phyloP scores from a whole-genome alignment of 2,113 vertebrate genomes.

The Vanacampus margaritifer region DNA sequence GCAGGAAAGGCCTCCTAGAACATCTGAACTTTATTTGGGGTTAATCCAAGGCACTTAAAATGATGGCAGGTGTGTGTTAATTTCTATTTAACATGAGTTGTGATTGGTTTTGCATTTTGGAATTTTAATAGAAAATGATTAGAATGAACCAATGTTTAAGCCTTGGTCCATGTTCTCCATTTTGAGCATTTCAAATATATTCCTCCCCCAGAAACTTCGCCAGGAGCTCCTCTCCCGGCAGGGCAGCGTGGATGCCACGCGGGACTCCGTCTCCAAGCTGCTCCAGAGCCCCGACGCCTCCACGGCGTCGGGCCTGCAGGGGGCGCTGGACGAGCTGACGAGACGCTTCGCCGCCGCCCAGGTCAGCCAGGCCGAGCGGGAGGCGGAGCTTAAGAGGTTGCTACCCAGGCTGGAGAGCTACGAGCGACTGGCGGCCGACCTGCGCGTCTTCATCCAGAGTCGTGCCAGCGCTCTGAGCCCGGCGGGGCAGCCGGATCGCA shows the following conservation, averaged over 20 bases:
- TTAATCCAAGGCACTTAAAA: too few relatives aligned
- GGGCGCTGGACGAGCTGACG: slow-evolving; percentile 74
- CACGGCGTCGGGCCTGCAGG: slow-evolving; percentile 79
- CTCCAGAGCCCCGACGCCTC: slow-evolving; percentile 79
- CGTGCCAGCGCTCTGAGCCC: slow-evolving; percentile 75
- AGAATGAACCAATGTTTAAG: too few relatives aligned
- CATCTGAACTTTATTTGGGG: not conserved
- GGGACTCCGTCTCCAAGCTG: slow-evolving; percentile 83
- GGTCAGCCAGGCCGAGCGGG: slow-evolving; percentile 76
- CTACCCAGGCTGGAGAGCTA: slow-evolving; percentile 85
- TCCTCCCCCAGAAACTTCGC: slow-evolving; percentile 82
- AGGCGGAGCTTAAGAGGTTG: slow-evolving; percentile 78
- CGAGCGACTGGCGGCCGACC: slow-evolving; percentile 80
- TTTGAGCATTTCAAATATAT: not conserved
- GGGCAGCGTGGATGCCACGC: slow-evolving; percentile 88
- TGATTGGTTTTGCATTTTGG: too few relatives aligned
- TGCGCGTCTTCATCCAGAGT: slow-evolving; percentile 82
- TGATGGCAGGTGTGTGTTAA: too few relatives aligned
- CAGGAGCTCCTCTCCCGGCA: slow-evolving; percentile 89
- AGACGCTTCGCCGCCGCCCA: slow-evolving; percentile 77
- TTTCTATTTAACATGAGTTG: too few relatives aligned
- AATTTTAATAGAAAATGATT: too few relatives aligned
- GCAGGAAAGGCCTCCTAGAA: not conserved
- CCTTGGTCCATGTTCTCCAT: too few relatives aligned
- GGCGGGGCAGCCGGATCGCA: slow-evolving; percentile 82